Percentiles rank a stretch among this genome's conserved stretches.
Evolutionary conservation across 2,113 vertebrate species (phyloP).

Genomic region (Ancistrus triradiatus): DNA sequence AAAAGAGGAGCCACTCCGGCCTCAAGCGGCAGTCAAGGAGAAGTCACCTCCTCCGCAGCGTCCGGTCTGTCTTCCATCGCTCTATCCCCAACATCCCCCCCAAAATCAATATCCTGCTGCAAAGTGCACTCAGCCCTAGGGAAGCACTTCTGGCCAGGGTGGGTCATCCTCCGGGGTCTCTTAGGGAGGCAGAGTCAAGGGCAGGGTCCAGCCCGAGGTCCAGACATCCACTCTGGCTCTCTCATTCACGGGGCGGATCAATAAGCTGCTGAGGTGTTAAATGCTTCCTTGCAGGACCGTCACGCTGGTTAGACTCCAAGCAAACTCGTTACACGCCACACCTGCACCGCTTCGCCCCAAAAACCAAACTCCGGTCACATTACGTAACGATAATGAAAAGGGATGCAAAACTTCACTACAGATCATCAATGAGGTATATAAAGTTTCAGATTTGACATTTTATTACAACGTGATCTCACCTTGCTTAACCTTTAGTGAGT

Average conservation of each 20-base stretch:
- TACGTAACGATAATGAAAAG: no score
- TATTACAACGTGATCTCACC: no score
- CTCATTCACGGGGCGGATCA: slow-evolving; percentile 61
- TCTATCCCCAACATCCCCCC: slow-evolving; percentile 46
- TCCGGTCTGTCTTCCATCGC: slow-evolving; percentile 47
- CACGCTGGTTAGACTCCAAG: slow-evolving; percentile 57
- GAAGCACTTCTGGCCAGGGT: slow-evolving; percentile 50
- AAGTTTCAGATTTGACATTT: no score
- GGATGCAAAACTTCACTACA: no score
- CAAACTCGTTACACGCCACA: slow-evolving; percentile 43
- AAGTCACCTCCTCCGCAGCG: slow-evolving; percentile 48
- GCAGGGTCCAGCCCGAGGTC: slow-evolving; percentile 60
- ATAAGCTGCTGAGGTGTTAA: slow-evolving; percentile 77
- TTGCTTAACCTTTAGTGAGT: no score
- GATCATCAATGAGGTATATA: no score
- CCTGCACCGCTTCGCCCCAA: no score
- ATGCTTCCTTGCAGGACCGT: slow-evolving; percentile 65
- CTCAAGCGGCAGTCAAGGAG: slow-evolving; percentile 67
- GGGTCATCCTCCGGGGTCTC: slow-evolving; percentile 60
- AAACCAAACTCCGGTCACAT: no score
- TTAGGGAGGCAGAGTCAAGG: slow-evolving; percentile 68
- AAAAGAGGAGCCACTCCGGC: slow-evolving; percentile 54
- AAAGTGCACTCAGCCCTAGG: slow-evolving; percentile 67
- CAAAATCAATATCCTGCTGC: slow-evolving; percentile 72
- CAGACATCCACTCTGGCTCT: slow-evolving; percentile 35